Base-by-base conservation (phyloP, 2,888 invertebrate species). In the Morpho helenor region DNA sequence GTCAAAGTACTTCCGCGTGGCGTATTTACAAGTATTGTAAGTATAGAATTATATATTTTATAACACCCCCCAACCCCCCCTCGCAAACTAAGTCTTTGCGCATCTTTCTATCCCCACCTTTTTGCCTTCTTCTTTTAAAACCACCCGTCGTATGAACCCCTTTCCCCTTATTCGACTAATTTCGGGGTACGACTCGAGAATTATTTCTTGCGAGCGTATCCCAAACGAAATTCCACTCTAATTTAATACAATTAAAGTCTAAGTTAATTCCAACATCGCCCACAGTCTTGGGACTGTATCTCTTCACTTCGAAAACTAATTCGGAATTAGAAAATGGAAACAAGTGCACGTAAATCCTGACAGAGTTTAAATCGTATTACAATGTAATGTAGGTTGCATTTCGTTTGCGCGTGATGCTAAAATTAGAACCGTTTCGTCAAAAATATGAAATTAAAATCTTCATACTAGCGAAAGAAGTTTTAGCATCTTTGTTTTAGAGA, bases 21-120 rank as follows among this genome's bases (percentile, higher is more conserved):
- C 88, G 89, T 90, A 90, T 90, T 90, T 90, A 90, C 90, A 90
- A 90, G 90, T 90, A 90, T 90, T 90, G 90, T 90, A 89, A 90
- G 90, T 89, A 89, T 90, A 90, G 89, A 90, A 90, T 90, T 90
- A 90, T 90, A 90, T 89, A 90, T 90, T 90, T 90, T 89, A 89
- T 89, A 90, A 89, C 88, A 80, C 87, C 86, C 76, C 74, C 69
- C 71, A 64, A 68, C 69, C 61, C 67, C 31, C 84, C 85, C 86
- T 78, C 85, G 85, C 87, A 83, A 89, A 89, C 89, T 89, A 89
- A 89, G 89, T 89, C 89, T 89, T 88, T 89, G 89, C 90, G 90
- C 89, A 89, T 89, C 89, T 90, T 90, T 90, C 89, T 88, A 87
- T 87, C 88, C 82, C 89, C 89, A 84, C 89, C 87, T 89, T 90